Conservation (phyloP, 1,140 invertebrate species). For the Trinorchestia longiramus region DNA sequence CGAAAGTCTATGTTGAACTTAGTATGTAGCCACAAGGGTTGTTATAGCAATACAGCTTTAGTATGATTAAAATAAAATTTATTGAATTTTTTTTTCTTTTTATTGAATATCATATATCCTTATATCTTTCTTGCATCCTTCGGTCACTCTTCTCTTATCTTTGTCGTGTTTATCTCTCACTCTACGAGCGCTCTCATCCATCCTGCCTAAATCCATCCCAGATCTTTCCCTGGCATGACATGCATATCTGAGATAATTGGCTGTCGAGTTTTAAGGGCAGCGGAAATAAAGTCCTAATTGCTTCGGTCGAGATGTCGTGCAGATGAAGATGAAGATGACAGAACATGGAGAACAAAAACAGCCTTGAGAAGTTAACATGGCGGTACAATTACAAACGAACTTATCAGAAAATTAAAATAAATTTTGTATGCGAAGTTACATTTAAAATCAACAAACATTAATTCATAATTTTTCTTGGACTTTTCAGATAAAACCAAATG, state of each 20-base stretch:
- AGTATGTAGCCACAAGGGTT: not conserved
- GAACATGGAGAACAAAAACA: not conserved
- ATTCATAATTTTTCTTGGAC: too few relatives aligned
- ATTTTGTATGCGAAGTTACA: too few relatives aligned
- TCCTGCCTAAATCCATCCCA: not conserved
- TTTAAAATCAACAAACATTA: too few relatives aligned
- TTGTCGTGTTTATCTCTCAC: too few relatives aligned
- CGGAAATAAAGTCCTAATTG: not conserved
- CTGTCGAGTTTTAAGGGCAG: not conserved
- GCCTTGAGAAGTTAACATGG: not conserved
- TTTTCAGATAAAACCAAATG: too few relatives aligned
- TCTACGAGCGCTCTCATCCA: too few relatives aligned
- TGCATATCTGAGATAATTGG: not conserved
- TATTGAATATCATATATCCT: too few relatives aligned
- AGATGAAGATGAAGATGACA: not conserved
- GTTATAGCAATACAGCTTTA: not conserved
- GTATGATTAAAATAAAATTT: not conserved
- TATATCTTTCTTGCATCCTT: not conserved
- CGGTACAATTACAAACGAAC: not conserved
- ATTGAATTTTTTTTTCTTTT: not conserved
- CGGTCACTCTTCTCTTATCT: not conserved
- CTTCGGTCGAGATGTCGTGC: not conserved
- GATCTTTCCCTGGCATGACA: not conserved
- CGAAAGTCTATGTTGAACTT: not conserved
- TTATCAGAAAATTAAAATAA: not conserved